These are phyloP conservation scores for Callopanchax toddi DNA, from an alignment of 2,113 vertebrate species.

Conservation along the genomic window DNA sequence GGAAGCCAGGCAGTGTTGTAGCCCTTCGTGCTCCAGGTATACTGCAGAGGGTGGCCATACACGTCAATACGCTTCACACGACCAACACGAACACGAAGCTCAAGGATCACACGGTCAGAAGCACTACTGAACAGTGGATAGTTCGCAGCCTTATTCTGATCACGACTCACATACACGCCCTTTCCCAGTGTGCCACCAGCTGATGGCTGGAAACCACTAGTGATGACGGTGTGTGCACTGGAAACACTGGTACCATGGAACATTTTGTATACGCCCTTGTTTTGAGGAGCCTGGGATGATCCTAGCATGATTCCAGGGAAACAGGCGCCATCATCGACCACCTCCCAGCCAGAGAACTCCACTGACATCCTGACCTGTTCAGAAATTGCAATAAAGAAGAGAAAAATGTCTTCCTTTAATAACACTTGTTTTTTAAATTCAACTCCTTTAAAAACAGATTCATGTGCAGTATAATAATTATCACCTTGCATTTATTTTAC, in stretches of 20 bases:
- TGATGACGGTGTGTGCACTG: conserved; percentile 57
- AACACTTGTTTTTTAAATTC: background rate
- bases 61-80: conserved; percentile 69
- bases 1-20: conserved; percentile 79
- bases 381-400: background rate
- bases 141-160: conserved; percentile 63
- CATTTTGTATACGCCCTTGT: conserved; percentile 50
- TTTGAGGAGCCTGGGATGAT: conserved; percentile 23
- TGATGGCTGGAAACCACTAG: conserved; percentile 69
- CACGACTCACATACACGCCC: conserved; percentile 77
- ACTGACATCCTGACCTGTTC: conserved; percentile 40
- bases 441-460: too few relatives aligned
- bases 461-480: too few relatives aligned
- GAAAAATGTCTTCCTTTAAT: background rate
- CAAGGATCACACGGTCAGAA: conserved; percentile 55
- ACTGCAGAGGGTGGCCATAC: conserved; percentile 61
- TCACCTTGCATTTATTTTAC: too few relatives aligned
- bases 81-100: conserved; percentile 63
- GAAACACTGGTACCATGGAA: conserved; percentile 53
- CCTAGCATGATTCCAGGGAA: conserved; percentile 25
- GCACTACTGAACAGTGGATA: conserved; percentile 36
- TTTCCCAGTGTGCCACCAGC: conserved; percentile 70
- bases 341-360: conserved; percentile 55
- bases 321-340: conserved; percentile 45
- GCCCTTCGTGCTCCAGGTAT: conserved; percentile 50